phyloP scores from a whole-genome alignment of 2,888 invertebrate species.

The Lasioglossum lativentre region DNA sequence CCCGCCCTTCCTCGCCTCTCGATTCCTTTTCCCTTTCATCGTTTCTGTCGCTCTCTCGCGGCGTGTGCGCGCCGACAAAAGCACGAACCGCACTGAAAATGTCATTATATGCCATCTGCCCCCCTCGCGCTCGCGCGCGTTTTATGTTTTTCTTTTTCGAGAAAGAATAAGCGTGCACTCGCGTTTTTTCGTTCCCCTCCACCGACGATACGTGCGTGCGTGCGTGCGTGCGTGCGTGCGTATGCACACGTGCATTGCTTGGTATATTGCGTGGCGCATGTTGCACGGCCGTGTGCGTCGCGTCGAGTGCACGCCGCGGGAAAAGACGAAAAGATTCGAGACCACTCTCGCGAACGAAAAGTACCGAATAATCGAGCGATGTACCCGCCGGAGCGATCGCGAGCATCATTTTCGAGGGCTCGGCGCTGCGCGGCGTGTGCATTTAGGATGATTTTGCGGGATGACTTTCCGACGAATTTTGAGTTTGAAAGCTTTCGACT shows the following conservation, averaged over 20 bases:
- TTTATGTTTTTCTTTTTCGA: constrained; percentile 34
- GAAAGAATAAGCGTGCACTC: constrained; percentile 41
- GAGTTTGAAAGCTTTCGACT: background rate
- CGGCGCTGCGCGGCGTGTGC: background rate
- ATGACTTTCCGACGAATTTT: background rate
- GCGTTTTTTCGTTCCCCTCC: constrained; percentile 37
- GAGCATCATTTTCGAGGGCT: background rate
- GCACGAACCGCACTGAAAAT: constrained; percentile 66
- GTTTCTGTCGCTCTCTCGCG: constrained; percentile 27
- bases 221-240: background rate
- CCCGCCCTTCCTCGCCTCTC: constrained; percentile 22
- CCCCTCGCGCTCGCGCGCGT: constrained; percentile 9
- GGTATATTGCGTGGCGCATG: background rate
- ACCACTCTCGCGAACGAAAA: constrained; percentile 31
- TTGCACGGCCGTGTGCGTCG: background rate
- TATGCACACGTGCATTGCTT: background rate
- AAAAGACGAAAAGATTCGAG: constrained; percentile 29
- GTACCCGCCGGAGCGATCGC: background rate
- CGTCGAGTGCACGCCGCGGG: background rate
- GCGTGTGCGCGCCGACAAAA: constrained; percentile 50
- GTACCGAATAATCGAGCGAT: constrained; percentile 50
- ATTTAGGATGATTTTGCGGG: background rate
- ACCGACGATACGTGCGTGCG: constrained; percentile 2
- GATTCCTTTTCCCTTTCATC: constrained; percentile 28
- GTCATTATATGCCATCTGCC: constrained; percentile 64